Percentiles rank a stretch among this genome's conserved stretches.
These are phyloP conservation scores for Pangasianodon hypophthalmus DNA, from an alignment of 2,113 vertebrate genomes.

Conservation along the genomic window DNA sequence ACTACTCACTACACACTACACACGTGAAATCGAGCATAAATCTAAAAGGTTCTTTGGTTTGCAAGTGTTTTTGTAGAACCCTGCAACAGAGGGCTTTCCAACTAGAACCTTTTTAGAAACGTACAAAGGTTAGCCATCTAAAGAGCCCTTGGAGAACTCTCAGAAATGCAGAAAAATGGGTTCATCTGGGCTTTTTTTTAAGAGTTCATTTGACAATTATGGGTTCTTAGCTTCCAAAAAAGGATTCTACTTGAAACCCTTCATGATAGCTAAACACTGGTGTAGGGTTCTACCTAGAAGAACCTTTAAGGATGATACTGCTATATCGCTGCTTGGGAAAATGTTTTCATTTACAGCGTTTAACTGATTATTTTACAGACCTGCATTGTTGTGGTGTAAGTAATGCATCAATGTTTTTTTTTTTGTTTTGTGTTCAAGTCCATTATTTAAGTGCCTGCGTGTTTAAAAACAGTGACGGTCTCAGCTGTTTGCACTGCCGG, in stretches of 20 bases:
- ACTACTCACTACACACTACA: not conserved
- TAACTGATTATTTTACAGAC: not conserved
- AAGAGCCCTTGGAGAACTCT: not conserved
- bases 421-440: not conserved
- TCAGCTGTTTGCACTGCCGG: not conserved
- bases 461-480: not conserved
- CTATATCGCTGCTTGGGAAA: not conserved
- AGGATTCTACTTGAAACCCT: not conserved
- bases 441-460: not conserved
- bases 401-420: not conserved
- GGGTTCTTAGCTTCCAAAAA: not conserved
- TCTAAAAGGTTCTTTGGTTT: not conserved
- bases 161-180: not conserved
- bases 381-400: not conserved
- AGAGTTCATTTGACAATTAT: not conserved
- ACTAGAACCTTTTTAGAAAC: not conserved
- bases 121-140: not conserved
- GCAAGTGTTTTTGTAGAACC: not conserved
- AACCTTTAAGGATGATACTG: not conserved
- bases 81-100: not conserved
- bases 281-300: not conserved
- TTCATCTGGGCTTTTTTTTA: too few species aligned
- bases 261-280: not conserved
- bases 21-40: not conserved
- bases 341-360: not conserved